These are phyloP conservation scores for Brienomyrus longianalis DNA, from an alignment of 2,113 vertebrate genomes.

Conservation along the genomic window DNA sequence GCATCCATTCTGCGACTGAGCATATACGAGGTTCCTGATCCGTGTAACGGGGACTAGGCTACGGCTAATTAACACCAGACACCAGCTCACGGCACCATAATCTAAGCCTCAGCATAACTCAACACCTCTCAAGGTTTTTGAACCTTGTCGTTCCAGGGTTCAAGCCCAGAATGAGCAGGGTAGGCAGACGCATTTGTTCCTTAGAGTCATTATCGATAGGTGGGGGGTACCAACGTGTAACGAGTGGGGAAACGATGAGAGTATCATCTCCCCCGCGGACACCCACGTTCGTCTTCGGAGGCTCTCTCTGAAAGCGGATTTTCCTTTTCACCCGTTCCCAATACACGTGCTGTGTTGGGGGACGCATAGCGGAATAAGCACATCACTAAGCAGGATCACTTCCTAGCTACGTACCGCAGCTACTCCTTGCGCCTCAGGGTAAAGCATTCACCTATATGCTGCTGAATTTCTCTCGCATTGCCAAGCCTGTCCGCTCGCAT, in stretches of 20 bases:
- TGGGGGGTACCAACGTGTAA: not conserved
- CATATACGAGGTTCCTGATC: not conserved
- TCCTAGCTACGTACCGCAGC: not conserved
- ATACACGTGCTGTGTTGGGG: not conserved
- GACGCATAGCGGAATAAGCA: not conserved
- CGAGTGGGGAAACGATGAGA: too few species aligned
- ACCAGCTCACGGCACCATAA: not conserved
- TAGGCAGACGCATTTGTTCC: not conserved
- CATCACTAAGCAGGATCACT: not conserved
- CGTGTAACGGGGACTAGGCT: not conserved
- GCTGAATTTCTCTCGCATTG: not conserved
- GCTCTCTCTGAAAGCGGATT: not conserved
- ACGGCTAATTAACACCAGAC: not conserved
- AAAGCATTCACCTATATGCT: not conserved
- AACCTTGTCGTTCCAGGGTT: not conserved
- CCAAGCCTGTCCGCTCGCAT: not conserved
- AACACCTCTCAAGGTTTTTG: not conserved
- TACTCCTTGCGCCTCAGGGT: not conserved
- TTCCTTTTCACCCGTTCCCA: not conserved
- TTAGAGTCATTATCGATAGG: not conserved
- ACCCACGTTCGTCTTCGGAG: not conserved
- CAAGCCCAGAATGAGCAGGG: not conserved
- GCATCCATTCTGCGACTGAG: not conserved
- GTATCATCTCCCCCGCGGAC: not conserved
- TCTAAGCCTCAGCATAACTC: not conserved